Evolutionary conservation across 2,888 invertebrate species (phyloP), one percentile per base, ranked within the genome.

Genomic region (Minunthozetes semirufus): DNA sequence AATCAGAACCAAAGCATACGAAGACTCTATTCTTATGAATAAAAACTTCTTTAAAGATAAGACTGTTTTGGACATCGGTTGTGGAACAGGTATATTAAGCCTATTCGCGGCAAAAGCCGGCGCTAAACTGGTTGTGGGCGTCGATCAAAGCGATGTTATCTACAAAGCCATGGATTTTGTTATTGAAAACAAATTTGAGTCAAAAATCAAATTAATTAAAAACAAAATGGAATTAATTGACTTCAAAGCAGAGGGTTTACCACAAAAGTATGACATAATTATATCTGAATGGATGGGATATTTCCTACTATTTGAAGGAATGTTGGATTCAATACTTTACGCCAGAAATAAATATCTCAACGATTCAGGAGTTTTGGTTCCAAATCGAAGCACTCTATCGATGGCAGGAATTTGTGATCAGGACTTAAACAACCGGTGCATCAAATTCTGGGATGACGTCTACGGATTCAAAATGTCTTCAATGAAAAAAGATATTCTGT

Each of bases 281-380:
- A 89, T 98, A 3, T 96, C 96, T 0, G 97, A 98, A 83, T 98
- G 96, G 95, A 98, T 98, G 97, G 97, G 97, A 0, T 98, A 98
- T 83, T 96, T 97, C 82, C 85, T 98, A 56, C 84, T 97, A 1
- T 97, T 93, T 83, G 97, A 98, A 85, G 95, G 94, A 63, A 98
- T 98, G 97, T 82, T 97, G 76, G 95, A 96, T 81, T 93, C 93
- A 81, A 90, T 97, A 15, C 88, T 98, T 78, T 90, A 90, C 83
- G 93, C 94, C 0, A 87, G 94, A 80, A 90, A 96, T 80, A 88
- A 89, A 79, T 91, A 89, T 82, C 86, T 97, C 9, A 88, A 87
- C 73, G 86, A 88, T 38, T 89, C 87, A 76, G 96, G 96, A 0
- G 81, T 88, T 19, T 85, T 96, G 72, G 84, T 95, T 79, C 96